Base-by-base conservation (phyloP, 2,888 invertebrate species). In the Ectemnius cavifrons region DNA sequence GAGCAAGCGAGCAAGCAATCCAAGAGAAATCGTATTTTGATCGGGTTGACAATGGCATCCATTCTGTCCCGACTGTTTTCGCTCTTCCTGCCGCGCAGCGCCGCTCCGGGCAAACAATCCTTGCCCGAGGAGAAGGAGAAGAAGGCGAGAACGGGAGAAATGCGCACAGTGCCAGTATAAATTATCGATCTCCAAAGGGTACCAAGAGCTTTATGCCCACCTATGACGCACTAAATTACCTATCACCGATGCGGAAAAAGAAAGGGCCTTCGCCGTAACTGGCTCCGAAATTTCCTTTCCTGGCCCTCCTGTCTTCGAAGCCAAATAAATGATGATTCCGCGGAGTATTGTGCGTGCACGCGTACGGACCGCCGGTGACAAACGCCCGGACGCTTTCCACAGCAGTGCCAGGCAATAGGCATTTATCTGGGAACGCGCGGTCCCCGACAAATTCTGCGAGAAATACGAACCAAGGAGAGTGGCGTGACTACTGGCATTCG, bases 181-280 rank as follows among this genome's bases (percentile, higher is more conserved):
- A 73, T 75, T 78, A 80, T 80, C 75, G 78, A 72, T 57, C 71
- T 65, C 60, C 23, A 58, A 65, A 64, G 75, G 75, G 63, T 45
- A n/a, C 20, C 52, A 60, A 65, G 62, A 63, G 66, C 49, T 71
- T 66, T 27, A 60, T 67, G 66, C 20, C 60, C 52, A 11, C 71
- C 6, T 37, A 37, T 59, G 67, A 75, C 68, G 76, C 82, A 77
- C 66, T 73, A 79, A 82, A 84, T 84, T 81, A 84, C 80, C 75
- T 58, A 71, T 70, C 66, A 66, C 56, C 56, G 61, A 3, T 46
- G 52, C 64, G 56, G 69, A 65, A 47, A 63, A 66, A 49, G 67
- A 69, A 66, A 75, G 75, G 75, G 78, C 79, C 73, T 77, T 73
- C 77, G 63, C 78, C 74, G 68, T 47, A 59, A 65, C 59, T 69